Evolutionary conservation across 2,113 vertebrate genomes (phyloP).

Genomic region (Isichthys henryi): DNA sequence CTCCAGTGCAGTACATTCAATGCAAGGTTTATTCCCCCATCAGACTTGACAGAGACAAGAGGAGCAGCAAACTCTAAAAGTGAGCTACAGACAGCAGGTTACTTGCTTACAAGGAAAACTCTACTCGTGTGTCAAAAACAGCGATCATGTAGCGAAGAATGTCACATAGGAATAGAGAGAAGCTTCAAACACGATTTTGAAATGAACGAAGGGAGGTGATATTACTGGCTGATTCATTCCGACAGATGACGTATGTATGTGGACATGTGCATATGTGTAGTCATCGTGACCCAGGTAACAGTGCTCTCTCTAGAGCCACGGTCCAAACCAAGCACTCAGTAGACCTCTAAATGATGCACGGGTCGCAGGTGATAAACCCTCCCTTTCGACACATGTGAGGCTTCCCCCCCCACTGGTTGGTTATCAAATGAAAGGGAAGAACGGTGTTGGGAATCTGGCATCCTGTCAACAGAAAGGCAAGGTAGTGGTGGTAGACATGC

Average conservation of each 20-base stretch:
- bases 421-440: neutral
- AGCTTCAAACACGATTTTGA: neutral
- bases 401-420: neutral
- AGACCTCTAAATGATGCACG: neutral
- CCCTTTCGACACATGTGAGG: neutral
- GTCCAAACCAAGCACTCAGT: neutral
- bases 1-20: neutral
- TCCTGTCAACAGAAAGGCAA: neutral
- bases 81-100: neutral
- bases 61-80: neutral
- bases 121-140: neutral
- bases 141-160: neutral
- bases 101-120: neutral
- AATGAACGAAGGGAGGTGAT: neutral
- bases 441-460: neutral
- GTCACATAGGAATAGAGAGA: neutral
- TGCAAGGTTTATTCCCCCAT: neutral
- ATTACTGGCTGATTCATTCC: neutral
- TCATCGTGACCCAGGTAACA: conserved; percentile 1
- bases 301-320: neutral
- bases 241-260: neutral
- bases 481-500: neutral
- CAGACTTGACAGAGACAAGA: neutral
- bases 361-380: neutral
- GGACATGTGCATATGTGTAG: neutral